Conservation (phyloP, 30 jellyfish, hydroid and myxozoan genomes). For the Catostylus mosaicus region DNA sequence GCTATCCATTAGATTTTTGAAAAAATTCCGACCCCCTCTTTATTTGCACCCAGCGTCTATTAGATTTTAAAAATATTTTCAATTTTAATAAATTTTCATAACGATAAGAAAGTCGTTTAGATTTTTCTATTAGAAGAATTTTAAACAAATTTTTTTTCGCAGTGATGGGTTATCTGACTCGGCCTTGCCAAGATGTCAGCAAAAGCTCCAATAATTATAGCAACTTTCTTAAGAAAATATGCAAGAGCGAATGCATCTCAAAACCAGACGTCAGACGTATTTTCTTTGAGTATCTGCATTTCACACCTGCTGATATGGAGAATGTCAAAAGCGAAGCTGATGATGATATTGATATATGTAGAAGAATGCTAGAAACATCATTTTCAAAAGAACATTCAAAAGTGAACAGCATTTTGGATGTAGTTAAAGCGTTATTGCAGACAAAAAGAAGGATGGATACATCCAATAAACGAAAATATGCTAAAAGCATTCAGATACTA, state of each 20-base stretch:
- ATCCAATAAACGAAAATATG: not conserved
- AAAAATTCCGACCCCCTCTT: too few species aligned
- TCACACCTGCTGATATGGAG: constrained; percentile 21
- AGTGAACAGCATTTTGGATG: not conserved
- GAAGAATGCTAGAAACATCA: not conserved
- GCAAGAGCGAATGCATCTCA: not conserved
- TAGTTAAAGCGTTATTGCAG: constrained; percentile 1
- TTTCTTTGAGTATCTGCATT: not conserved
- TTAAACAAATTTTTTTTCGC: not conserved
- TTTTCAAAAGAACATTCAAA: not conserved
- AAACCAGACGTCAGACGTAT: not conserved
- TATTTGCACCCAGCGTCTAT: too few species aligned
- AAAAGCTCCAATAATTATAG: not conserved
- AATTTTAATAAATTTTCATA: too few species aligned
- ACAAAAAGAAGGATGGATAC: not conserved
- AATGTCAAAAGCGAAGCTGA: constrained; percentile 6
- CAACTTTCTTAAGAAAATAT: not conserved
- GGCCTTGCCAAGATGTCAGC: not conserved
- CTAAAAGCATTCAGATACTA: constrained; percentile 1
- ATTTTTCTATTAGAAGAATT: too few species aligned
- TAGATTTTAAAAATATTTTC: too few species aligned
- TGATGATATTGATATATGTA: not conserved
- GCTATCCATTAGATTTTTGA: too few species aligned
- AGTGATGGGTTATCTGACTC: constrained; percentile 8
- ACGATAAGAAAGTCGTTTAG: too few species aligned